These are phyloP conservation scores for Schizopygopsis pylzovi DNA, from an alignment of 2,797 vertebrate species.

Conservation along the genomic window DNA sequence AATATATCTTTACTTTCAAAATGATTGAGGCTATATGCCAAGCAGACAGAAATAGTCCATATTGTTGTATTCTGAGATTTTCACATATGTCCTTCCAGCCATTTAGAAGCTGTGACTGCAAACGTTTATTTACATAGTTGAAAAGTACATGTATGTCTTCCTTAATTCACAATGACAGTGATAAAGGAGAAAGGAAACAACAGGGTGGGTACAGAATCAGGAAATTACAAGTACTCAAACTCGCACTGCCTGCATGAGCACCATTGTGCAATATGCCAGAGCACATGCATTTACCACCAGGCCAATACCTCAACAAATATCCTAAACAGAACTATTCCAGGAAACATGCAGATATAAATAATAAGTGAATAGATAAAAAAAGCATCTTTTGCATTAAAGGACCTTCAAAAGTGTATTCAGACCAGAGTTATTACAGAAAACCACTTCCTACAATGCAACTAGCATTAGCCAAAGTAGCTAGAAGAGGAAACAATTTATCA, in stretches of 20 bases:
- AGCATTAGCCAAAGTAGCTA: not conserved
- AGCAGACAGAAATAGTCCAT: not conserved
- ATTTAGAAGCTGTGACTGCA: not conserved
- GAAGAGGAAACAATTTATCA: not conserved
- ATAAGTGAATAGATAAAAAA: too few relatives aligned
- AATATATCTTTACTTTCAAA: not conserved
- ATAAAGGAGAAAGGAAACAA: not conserved
- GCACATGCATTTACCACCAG: conserved; percentile 10
- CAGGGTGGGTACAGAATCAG: not conserved
- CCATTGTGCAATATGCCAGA: not conserved
- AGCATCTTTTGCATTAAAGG: not conserved
- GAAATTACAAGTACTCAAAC: conserved; percentile 16
- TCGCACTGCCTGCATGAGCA: not conserved
- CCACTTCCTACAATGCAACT: not conserved
- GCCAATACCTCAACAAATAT: not conserved
- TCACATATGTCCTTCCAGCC: not conserved
- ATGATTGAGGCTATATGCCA: not conserved
- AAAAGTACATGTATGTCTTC: not conserved
- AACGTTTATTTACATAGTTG: not conserved
- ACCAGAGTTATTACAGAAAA: not conserved
- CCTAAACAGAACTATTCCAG: not conserved
- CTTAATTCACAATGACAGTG: not conserved
- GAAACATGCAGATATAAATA: not conserved
- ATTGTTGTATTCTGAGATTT: not conserved
- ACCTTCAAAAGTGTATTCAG: not conserved